These are phyloP conservation scores for Drosophila villosipedis DNA, from an alignment of 2,888 invertebrate species.

Conservation along the genomic window DNA sequence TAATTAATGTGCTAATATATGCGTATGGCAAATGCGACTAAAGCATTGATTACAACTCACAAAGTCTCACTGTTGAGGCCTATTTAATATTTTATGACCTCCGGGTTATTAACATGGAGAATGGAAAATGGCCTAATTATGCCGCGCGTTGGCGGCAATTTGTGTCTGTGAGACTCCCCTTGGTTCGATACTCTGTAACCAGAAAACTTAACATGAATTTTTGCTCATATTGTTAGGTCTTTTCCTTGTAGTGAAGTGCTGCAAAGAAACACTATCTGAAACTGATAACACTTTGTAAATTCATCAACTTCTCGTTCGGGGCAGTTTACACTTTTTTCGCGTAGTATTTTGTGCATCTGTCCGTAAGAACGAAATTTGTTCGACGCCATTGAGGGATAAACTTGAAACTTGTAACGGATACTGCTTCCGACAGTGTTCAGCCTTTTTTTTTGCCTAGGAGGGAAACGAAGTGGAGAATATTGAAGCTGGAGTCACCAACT, in stretches of 20 bases:
- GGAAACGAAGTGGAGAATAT: background rate
- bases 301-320: background rate
- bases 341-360: background rate
- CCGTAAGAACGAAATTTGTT: background rate
- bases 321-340: background rate
- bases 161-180: background rate
- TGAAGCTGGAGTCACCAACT: background rate
- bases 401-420: conserved; percentile 1
- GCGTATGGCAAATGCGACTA: conserved; percentile 60
- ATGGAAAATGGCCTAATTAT: conserved; percentile 28
- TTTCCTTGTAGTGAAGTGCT: background rate
- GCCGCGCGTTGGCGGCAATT: conserved; percentile 20
- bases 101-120: background rate
- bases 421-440: background rate
- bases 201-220: background rate
- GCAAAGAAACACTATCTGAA: background rate
- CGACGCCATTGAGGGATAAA: background rate
- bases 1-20: conserved; percentile 74
- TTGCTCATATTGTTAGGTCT: background rate
- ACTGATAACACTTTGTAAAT: background rate
- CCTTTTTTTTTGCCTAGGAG: background rate
- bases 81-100: conserved; percentile 4
- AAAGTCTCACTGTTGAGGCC: background rate
- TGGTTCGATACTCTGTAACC: background rate
- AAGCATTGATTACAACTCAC: conserved; percentile 24